These are phyloP conservation scores for Tetranychus truncatus DNA, from an alignment of 2,888 invertebrate species.

Conservation along the genomic window DNA sequence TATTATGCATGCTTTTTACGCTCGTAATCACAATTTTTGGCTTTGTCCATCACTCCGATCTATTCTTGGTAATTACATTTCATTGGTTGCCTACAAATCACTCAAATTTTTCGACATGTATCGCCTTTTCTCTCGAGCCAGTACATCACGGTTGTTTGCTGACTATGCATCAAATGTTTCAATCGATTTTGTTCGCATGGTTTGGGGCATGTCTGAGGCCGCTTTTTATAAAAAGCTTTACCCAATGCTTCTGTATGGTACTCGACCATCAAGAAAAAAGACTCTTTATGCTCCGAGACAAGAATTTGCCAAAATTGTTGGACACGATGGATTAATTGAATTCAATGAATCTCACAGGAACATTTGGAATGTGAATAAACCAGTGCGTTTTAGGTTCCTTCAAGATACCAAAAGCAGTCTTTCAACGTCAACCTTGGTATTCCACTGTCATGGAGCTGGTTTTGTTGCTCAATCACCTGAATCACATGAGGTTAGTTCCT, in stretches of 20 bases:
- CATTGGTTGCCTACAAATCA: not conserved
- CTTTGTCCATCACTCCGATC: not conserved
- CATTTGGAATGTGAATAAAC: not conserved
- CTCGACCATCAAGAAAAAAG: not conserved
- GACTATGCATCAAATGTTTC: slow-evolving; percentile 6
- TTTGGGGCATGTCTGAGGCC: slow-evolving; percentile 1
- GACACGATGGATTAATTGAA: not conserved
- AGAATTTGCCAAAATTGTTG: not conserved
- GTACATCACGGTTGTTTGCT: not conserved
- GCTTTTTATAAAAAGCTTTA: not conserved
- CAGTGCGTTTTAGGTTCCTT: not conserved
- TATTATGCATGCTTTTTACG: not conserved
- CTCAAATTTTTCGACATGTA: not conserved
- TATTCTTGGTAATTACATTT: slow-evolving; percentile 9
- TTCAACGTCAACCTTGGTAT: slow-evolving; percentile 34
- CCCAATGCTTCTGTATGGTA: not conserved
- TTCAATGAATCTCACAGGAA: not conserved
- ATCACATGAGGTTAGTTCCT: slow-evolving; percentile 40
- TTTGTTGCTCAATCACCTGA: slow-evolving; percentile 92
- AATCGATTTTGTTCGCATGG: not conserved
- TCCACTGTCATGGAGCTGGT: slow-evolving; percentile 96
- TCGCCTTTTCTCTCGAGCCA: not conserved
- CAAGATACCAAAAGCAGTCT: slow-evolving; percentile 27
- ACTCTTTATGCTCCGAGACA: not conserved
- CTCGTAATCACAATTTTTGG: slow-evolving; percentile 6